Base-by-base conservation (phyloP, 2,888 invertebrate species). In the Drosophila cognata region DNA sequence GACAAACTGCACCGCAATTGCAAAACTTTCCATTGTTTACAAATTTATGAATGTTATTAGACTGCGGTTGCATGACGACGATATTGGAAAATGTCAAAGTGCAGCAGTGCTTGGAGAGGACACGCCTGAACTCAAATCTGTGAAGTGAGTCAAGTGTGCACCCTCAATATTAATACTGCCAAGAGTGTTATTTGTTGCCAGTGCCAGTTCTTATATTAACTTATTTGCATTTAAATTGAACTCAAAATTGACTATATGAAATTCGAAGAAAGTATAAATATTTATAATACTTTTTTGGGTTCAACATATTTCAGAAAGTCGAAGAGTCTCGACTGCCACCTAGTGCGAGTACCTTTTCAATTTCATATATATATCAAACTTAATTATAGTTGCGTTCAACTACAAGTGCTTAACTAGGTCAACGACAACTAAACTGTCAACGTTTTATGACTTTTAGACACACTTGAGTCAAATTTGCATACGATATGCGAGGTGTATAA, bases 391-490 rank as follows among this genome's bases (percentile, higher is more conserved):
- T 48, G 25, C 29, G 33, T 25, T 60, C 46, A 60, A 59, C 7
- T 11, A 31, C 25, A 51, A 71, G 62, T 58, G 53, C 55, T 60
- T 41, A 78, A 78, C 57, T 78, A 52, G 80, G 77, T 76, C 77
- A 79, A 28, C 60, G 43, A n/a, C 48, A 79, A 63, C 66, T 67
- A 53, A 75, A 65, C 57, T 63, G 65, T 67, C 71, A 58, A 59
- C 50, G n/a, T 56, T 71, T 71, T 59, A 71, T 67, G 65, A 75
- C 50, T 71, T 78, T 79, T 65, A 72, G 58, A 72, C 77, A 79
- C 74, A 83, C 86, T 85, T 77, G 68, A 71, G 62, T 53, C 65
- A 59, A 72, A 86, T 86, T 86, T 86, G 82, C 87, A 84, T 82
- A 53, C 18, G 51, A 72, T 74, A 76, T 77, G 67, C 6, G 28